These are phyloP conservation scores for Bufo bufo DNA, from an alignment of 2,113 vertebrate genomes.

Conservation along the genomic window DNA sequence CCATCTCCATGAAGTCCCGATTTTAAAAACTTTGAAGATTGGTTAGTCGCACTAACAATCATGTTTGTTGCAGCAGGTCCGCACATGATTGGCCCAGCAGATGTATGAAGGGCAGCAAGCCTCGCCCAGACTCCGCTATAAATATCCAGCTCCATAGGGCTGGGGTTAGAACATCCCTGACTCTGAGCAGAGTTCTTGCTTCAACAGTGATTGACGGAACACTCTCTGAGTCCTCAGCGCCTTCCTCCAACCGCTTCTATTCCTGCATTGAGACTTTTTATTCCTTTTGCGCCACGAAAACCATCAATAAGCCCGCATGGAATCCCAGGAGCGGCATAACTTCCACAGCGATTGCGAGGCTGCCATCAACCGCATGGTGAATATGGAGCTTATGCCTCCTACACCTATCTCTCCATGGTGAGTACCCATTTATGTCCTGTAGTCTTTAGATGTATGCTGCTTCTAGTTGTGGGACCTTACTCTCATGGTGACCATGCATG, in stretches of 20 bases:
- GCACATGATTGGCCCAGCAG: background rate
- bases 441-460: background rate
- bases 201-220: constrained; percentile 91
- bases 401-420: constrained; percentile 83
- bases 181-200: constrained; percentile 66
- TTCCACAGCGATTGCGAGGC: constrained; percentile 79
- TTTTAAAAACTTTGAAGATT: no score
- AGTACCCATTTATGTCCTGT: constrained; percentile 45
- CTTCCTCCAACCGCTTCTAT: background rate
- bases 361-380: constrained; percentile 80
- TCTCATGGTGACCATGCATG: background rate
- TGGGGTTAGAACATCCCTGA: background rate
- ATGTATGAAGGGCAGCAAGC: background rate
- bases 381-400: constrained; percentile 83
- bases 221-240: constrained; percentile 47
- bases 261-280: background rate
- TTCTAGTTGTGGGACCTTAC: background rate
- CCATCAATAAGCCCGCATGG: constrained; percentile 61
- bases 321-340: constrained; percentile 82
- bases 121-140: background rate
- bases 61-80: background rate
- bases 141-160: constrained; percentile 14
- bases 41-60: background rate
- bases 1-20: background rate
- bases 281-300: background rate